These are phyloP conservation scores for Montipora capitata DNA, from an alignment of 92 coral and sea anemone genomes.

Conservation along the genomic window DNA sequence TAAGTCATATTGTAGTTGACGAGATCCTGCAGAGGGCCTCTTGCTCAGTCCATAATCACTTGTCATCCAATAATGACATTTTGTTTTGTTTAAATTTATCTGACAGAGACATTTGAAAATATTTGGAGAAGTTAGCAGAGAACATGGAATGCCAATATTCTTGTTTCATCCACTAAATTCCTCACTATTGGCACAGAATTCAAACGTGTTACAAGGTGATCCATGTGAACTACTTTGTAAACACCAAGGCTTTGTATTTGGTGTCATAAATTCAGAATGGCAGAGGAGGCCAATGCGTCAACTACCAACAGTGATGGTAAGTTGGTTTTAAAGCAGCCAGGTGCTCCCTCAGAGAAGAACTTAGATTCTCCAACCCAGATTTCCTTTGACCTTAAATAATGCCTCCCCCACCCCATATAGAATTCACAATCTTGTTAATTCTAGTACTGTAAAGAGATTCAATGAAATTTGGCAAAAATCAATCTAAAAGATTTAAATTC, in stretches of 20 bases:
- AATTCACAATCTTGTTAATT: too few relatives aligned
- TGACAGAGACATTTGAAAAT: constrained; percentile 49
- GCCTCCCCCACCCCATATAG: too few relatives aligned
- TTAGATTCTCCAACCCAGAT: too few relatives aligned
- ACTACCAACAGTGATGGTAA: constrained; percentile 22
- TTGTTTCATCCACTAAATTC: constrained; percentile 56
- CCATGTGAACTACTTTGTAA: constrained; percentile 44
- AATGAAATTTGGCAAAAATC: too few relatives aligned
- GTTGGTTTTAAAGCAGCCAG: not conserved
- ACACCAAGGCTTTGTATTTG: constrained; percentile 22
- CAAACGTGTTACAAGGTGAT: constrained; percentile 14
- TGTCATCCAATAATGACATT: not conserved
- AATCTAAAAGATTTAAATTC: too few relatives aligned
- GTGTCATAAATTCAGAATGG: constrained; percentile 31
- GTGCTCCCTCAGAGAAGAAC: too few relatives aligned
- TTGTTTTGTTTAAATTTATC: not conserved
- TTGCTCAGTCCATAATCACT: too few relatives aligned
- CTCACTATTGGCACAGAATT: constrained; percentile 24
- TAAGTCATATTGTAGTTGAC: too few relatives aligned
- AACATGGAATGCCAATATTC: constrained; percentile 46
- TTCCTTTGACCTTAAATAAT: too few relatives aligned
- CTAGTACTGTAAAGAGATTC: too few relatives aligned
- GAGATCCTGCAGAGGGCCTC: too few relatives aligned
- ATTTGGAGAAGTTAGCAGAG: constrained; percentile 37
- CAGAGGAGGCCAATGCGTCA: not conserved